A percentile compares a stretch with the other conserved stretches of the same genome.
These are phyloP conservation scores for Notocelia uddmanniana DNA, from an alignment of 2,888 invertebrate species.

Conservation along the genomic window DNA sequence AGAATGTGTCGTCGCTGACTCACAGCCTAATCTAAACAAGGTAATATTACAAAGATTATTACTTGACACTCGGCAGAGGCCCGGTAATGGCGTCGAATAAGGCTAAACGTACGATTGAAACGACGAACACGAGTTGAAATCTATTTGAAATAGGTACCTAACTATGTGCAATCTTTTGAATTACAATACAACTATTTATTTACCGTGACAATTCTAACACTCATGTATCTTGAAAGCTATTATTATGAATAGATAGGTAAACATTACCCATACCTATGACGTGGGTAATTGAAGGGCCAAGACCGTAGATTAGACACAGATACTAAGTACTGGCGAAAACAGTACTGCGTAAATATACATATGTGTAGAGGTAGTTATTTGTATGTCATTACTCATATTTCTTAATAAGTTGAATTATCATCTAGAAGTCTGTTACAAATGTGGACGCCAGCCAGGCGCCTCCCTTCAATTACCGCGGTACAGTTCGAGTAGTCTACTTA, in stretches of 20 bases:
- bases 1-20: slow-evolving; percentile 80
- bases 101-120: slow-evolving; percentile 73
- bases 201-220: slow-evolving; percentile 69
- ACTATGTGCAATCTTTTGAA: slow-evolving; percentile 65
- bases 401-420: slow-evolving; percentile 25
- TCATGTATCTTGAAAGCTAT: slow-evolving; percentile 63
- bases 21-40: slow-evolving; percentile 82
- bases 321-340: slow-evolving; percentile 23
- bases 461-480: slow-evolving; percentile 43
- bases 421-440: slow-evolving; percentile 11
- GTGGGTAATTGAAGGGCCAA: slow-evolving; percentile 43
- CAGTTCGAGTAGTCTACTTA: slow-evolving; percentile 47
- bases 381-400: slow-evolving; percentile 21
- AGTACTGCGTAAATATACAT: slow-evolving; percentile 21
- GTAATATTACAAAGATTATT: slow-evolving; percentile 68
- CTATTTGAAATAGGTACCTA: slow-evolving; percentile 63
- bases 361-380: slow-evolving; percentile 35
- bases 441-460: slow-evolving; percentile 6
- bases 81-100: slow-evolving; percentile 59
- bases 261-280: slow-evolving; percentile 53
- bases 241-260: slow-evolving; percentile 56
- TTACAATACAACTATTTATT: slow-evolving; percentile 62
- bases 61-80: slow-evolving; percentile 68
- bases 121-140: slow-evolving; percentile 74
- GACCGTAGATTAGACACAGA: slow-evolving; percentile 16